Conservation (phyloP, 2,888 invertebrate species). For the Chrysina gloriosa region DNA sequence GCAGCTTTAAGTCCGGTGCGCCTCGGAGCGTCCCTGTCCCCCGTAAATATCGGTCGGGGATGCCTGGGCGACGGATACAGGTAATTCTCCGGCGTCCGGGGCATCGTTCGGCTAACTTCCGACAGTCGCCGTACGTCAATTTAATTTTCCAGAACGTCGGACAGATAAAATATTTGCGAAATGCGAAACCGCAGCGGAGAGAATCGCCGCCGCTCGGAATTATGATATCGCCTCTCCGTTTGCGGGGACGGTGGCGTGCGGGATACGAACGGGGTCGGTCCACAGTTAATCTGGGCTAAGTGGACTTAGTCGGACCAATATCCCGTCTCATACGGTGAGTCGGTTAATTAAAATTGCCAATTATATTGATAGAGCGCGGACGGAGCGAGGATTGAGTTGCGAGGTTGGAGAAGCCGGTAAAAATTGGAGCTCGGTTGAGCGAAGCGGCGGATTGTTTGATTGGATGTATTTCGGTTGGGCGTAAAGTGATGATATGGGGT, state of each 20-base stretch:
- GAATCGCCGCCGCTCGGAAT: not conserved
- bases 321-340: too few species aligned
- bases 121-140: conserved; percentile 3
- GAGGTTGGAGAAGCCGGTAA: too few species aligned
- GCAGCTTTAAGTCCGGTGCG: not conserved
- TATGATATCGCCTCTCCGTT: not conserved
- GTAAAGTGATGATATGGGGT: too few species aligned
- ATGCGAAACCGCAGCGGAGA: conserved; percentile 3
- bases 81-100: conserved; percentile 8
- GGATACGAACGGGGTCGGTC: not conserved
- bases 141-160: conserved; percentile 22
- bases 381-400: too few species aligned
- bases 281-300: not conserved
- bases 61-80: conserved; percentile 12
- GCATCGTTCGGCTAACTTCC: conserved; percentile 16
- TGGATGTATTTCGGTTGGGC: too few species aligned
- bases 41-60: not conserved
- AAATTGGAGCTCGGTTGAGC: too few species aligned
- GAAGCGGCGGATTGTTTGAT: too few species aligned
- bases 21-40: not conserved
- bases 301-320: too few species aligned
- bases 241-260: too few species aligned
- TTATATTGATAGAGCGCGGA: too few species aligned
- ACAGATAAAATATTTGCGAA: conserved; percentile 27
- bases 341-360: too few species aligned